These are phyloP conservation scores for Epizoanthus rinbou DNA, from an alignment of 92 coral and sea anemone species.

Conservation along the genomic window DNA sequence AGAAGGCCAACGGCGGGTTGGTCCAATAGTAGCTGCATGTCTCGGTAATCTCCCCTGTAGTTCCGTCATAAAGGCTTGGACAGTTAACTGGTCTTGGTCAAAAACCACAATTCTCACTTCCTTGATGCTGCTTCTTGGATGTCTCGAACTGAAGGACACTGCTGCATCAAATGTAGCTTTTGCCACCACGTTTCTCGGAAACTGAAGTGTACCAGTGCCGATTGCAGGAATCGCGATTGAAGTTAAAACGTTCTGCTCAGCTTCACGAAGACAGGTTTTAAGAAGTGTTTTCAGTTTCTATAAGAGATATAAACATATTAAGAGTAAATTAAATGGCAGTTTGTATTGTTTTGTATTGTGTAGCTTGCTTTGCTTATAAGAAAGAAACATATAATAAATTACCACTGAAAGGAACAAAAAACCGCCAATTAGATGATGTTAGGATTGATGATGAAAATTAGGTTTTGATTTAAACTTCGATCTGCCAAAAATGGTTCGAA, in stretches of 20 bases:
- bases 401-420: no score
- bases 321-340: no score
- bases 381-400: no score
- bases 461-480: no score
- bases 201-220: slow-evolving; percentile 78
- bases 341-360: no score
- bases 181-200: slow-evolving; percentile 71
- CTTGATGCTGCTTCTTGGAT: slow-evolving; percentile 54
- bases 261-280: slow-evolving; percentile 59
- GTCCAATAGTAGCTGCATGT: background rate
- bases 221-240: slow-evolving; percentile 86
- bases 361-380: no score
- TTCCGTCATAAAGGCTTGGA: slow-evolving; percentile 61
- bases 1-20: background rate
- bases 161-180: slow-evolving; percentile 70
- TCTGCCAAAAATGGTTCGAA: no score
- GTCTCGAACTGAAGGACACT: slow-evolving; percentile 45
- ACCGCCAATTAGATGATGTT: no score
- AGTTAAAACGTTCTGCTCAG: slow-evolving; percentile 51
- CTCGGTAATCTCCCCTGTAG: slow-evolving; percentile 22
- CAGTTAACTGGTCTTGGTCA: slow-evolving; percentile 58
- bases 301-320: background rate
- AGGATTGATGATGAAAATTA: no score
- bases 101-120: slow-evolving; percentile 77
- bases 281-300: slow-evolving; percentile 37